phyloP scores from a whole-genome alignment of 2,888 invertebrate species.

The Protophormia terraenovae region DNA sequence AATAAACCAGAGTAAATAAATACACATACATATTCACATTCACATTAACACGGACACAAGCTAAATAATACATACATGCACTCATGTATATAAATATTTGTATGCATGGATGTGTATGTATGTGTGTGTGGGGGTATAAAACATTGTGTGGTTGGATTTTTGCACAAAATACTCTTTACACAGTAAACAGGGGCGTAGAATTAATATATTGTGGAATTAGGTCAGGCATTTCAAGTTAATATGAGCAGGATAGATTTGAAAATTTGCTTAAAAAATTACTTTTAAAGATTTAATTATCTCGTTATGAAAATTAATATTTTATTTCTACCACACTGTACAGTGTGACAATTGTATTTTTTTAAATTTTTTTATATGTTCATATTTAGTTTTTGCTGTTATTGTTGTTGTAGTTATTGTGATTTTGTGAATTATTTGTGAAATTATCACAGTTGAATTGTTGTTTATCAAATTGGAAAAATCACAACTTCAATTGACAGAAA shows the following conservation, averaged over 20 bases:
- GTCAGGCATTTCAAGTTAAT: background rate
- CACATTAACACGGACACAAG: background rate
- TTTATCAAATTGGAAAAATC: conserved; percentile 69
- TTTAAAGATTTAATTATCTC: too few relatives aligned
- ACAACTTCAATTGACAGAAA: conserved; percentile 64
- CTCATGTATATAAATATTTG: background rate
- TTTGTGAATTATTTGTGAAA: conserved; percentile 61
- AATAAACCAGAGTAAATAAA: conserved; percentile 22
- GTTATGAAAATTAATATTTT: too few relatives aligned
- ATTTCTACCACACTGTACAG: conserved; percentile 1
- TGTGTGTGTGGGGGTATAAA: too few relatives aligned
- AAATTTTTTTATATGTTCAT: conserved; percentile 35
- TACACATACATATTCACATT: background rate
- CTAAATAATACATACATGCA: background rate
- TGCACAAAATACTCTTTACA: background rate
- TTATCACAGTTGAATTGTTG: conserved; percentile 67
- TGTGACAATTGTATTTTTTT: conserved; percentile 12
- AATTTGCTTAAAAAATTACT: too few relatives aligned
- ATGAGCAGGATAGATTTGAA: background rate
- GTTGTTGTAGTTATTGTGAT: conserved; percentile 31
- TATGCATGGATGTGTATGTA: background rate
- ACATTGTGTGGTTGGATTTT: conserved; percentile 39
- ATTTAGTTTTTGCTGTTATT: conserved; percentile 10
- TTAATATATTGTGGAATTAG: background rate
- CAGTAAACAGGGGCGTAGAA: background rate